Percentiles rank a stretch among this genome's conserved stretches.
Evolutionary conservation across 1,140 invertebrate species (phyloP).

Genomic region (Asobara japonica): DNA sequence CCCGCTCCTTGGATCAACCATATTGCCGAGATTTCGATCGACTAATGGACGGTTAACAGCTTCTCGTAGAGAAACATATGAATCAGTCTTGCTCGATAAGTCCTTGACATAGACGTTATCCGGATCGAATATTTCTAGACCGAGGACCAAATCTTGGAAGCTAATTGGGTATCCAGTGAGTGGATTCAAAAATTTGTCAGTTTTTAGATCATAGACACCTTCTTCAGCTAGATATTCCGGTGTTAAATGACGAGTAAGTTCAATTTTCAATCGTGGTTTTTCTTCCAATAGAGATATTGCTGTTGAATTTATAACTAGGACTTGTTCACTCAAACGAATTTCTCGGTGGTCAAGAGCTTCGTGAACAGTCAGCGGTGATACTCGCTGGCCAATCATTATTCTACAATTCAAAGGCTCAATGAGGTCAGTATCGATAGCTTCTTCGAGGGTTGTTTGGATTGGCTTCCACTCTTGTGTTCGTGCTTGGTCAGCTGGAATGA

Average conservation of each 20-base stretch:
- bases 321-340: slow-evolving; percentile 74
- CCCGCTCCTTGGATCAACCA: slow-evolving; percentile 85
- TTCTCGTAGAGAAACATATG: slow-evolving; percentile 77
- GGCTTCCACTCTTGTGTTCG: background rate
- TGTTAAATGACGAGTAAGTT: slow-evolving; percentile 70
- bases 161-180: slow-evolving; percentile 77
- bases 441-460: slow-evolving; percentile 60
- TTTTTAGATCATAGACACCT: slow-evolving; percentile 79
- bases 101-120: slow-evolving; percentile 83
- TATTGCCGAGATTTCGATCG: slow-evolving; percentile 79
- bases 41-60: slow-evolving; percentile 80
- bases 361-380: slow-evolving; percentile 71
- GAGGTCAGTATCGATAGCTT: slow-evolving; percentile 79
- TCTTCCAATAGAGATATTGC: slow-evolving; percentile 57
- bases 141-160: slow-evolving; percentile 81
- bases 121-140: slow-evolving; percentile 79
- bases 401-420: slow-evolving; percentile 80
- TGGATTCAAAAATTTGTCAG: slow-evolving; percentile 82
- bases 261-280: slow-evolving; percentile 53
- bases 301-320: slow-evolving; percentile 71
- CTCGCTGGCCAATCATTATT: slow-evolving; percentile 69
- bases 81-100: slow-evolving; percentile 72
- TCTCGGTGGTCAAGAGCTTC: slow-evolving; percentile 72
- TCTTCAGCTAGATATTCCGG: slow-evolving; percentile 74
- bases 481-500: background rate